Evolutionary conservation across 2,113 vertebrate species (phyloP).

Genomic region (Pimephales promelas): DNA sequence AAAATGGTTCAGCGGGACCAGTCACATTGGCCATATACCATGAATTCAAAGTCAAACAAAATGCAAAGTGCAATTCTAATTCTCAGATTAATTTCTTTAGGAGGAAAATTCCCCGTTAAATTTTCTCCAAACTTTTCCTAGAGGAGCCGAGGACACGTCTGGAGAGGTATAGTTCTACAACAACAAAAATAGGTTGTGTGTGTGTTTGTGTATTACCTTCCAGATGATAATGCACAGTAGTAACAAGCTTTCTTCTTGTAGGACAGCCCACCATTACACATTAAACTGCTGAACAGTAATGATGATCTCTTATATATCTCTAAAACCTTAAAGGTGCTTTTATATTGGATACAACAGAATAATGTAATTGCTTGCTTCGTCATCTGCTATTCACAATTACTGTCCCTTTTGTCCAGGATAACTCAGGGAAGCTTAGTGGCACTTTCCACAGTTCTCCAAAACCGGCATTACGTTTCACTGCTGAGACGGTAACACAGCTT

Average conservation of each 20-base stretch:
- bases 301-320: slow-evolving; percentile 1
- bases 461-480: slow-evolving; percentile 26
- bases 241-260: slow-evolving; percentile 1
- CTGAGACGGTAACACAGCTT: neutral
- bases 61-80: neutral
- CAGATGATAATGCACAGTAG: neutral
- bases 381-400: neutral
- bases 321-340: slow-evolving; percentile 7
- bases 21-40: neutral
- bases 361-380: neutral
- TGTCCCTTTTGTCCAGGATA: neutral
- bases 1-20: neutral
- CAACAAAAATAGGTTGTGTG: neutral
- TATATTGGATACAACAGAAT: neutral
- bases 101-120: neutral
- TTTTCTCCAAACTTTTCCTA: slow-evolving; percentile 2
- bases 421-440: neutral
- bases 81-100: neutral
- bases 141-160: neutral
- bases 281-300: slow-evolving; percentile 29
- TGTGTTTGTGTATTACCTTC: neutral
- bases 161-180: neutral
- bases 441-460: slow-evolving; percentile 20
- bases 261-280: slow-evolving; percentile 43
- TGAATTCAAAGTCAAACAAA: neutral